Percentiles rank a stretch among this genome's conserved stretches.
Conservation (phyloP, 2,113 vertebrate species). For the Lethenteron reissneri region DNA sequence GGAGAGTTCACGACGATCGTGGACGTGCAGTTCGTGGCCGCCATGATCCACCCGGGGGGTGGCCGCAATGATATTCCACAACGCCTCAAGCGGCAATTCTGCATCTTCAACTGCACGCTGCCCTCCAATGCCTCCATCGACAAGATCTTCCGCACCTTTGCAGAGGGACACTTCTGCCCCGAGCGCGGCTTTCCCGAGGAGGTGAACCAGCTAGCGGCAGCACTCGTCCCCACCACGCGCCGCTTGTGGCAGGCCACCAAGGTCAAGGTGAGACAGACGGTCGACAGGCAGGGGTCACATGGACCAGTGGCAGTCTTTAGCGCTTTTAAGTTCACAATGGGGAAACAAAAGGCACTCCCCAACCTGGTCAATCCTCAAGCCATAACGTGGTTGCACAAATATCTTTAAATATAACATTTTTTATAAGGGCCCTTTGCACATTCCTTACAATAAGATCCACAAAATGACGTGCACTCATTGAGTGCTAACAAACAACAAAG, state of each 20-base stretch:
- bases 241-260: conserved; percentile 44
- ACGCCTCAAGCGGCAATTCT: conserved; percentile 46
- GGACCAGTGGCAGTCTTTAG: not conserved
- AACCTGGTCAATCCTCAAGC: not conserved
- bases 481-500: too few relatives aligned
- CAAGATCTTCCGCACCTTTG: conserved; percentile 38
- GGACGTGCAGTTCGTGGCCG: conserved; percentile 40
- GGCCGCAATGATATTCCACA: conserved; percentile 49
- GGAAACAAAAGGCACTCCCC: not conserved
- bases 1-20: conserved; percentile 39
- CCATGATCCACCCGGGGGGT: conserved; percentile 52
- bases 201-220: conserved; percentile 26
- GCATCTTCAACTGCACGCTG: conserved; percentile 41
- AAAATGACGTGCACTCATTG: too few relatives aligned
- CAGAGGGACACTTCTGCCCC: conserved; percentile 39
- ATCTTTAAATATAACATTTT: not conserved
- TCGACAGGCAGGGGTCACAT: not conserved
- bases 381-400: not conserved
- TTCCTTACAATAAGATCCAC: not conserved
- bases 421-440: not conserved
- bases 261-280: conserved; percentile 25
- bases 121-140: conserved; percentile 47
- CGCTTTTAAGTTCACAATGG: not conserved
- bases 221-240: conserved; percentile 32
- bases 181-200: conserved; percentile 24